Conservation (phyloP, 2,113 vertebrate genomes). For the Cephalopholis sonnerati region DNA sequence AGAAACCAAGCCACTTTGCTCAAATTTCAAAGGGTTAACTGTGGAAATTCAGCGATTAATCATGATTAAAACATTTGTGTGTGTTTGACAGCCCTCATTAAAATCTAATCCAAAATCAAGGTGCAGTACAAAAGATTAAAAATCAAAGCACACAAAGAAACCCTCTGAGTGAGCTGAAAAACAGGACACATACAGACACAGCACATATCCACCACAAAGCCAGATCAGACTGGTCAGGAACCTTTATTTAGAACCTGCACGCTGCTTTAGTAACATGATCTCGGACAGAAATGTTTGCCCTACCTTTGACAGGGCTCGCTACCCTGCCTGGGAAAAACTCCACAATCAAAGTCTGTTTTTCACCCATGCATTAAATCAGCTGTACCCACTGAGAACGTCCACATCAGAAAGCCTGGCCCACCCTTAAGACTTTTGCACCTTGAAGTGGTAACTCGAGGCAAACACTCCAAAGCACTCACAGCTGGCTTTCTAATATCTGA, state of each 20-base stretch:
- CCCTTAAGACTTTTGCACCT: conserved; percentile 1
- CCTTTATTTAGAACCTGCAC: conserved; percentile 74
- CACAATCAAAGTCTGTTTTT: background rate
- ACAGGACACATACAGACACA: conserved; percentile 12
- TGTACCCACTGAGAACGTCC: conserved; percentile 4
- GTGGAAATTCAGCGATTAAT: too few species aligned
- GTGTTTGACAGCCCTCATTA: too few species aligned
- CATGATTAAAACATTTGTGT: too few species aligned
- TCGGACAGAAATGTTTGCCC: conserved; percentile 58
- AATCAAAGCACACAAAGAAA: background rate
- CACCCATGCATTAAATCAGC: background rate
- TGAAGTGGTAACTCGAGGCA: conserved; percentile 21
- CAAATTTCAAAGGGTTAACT: too few species aligned
- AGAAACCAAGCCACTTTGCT: too few species aligned
- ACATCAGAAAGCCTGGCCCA: conserved; percentile 11
- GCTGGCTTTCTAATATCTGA: conserved; percentile 13
- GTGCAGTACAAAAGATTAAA: background rate
- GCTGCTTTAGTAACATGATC: conserved; percentile 63
- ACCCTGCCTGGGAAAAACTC: background rate
- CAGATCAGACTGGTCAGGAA: conserved; percentile 61
- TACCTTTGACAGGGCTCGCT: conserved; percentile 40
- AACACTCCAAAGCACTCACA: conserved; percentile 26
- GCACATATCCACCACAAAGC: conserved; percentile 44
- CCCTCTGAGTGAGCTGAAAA: background rate
- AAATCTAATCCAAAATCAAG: conserved; percentile 8